Conservation (phyloP, 2,113 vertebrate genomes). For the Abramis brama region DNA sequence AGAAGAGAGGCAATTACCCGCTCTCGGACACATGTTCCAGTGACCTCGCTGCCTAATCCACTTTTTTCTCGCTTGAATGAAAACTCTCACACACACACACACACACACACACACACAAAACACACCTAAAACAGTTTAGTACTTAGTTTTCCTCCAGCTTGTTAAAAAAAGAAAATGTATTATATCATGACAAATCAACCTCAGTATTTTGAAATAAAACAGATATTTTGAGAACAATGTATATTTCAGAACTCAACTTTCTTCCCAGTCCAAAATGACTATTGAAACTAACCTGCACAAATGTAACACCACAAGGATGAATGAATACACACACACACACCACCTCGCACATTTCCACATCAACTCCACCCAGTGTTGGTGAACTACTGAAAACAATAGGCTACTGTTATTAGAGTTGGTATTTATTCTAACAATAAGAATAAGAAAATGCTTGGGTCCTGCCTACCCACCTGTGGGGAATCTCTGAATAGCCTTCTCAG, state of each 20-base stretch:
- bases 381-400: not conserved
- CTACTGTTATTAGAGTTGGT: not conserved
- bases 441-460: not conserved
- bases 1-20: conserved; percentile 36
- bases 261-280: not conserved
- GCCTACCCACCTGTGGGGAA: not conserved
- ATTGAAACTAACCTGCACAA: not conserved
- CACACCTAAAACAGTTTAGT: too few relatives aligned
- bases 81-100: not conserved
- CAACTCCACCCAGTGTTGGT: not conserved
- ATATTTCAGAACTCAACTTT: not conserved
- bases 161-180: too few relatives aligned
- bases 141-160: too few relatives aligned
- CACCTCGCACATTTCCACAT: not conserved
- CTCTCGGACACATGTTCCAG: conserved; percentile 19
- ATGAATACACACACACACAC: not conserved
- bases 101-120: not conserved
- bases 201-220: too few relatives aligned
- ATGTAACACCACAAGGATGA: not conserved
- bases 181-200: too few relatives aligned
- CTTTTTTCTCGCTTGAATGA: not conserved
- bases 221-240: not conserved
- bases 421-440: not conserved
- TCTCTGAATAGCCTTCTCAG: not conserved
- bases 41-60: not conserved